These are phyloP conservation scores for Hylomyscus alleni DNA, from an alignment of 2,797 vertebrate genomes.

Conservation along the genomic window DNA sequence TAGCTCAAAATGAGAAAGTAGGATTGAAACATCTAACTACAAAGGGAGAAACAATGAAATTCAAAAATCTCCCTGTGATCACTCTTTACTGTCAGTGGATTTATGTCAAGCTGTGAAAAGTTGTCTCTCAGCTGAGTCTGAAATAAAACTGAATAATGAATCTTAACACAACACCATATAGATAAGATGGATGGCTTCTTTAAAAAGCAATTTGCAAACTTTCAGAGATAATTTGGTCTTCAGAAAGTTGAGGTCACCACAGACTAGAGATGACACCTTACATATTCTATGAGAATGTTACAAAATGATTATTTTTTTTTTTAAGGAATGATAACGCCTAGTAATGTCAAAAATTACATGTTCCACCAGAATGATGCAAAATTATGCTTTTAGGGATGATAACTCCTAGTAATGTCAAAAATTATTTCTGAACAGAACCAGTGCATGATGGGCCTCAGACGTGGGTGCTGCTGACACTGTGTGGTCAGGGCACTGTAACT, in stretches of 20 bases:
- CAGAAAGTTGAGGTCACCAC: slow-evolving; percentile 46
- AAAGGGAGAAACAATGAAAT: slow-evolving; percentile 48
- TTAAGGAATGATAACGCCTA: background rate
- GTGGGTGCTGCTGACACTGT: background rate
- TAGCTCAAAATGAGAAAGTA: slow-evolving; percentile 58
- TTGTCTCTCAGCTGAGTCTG: slow-evolving; percentile 49
- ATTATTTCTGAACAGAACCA: slow-evolving; percentile 55
- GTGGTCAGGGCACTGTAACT: background rate
- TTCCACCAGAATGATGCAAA: slow-evolving; percentile 28
- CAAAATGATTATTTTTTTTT: background rate
- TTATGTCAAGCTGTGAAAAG: slow-evolving; percentile 73
- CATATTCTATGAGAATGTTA: slow-evolving; percentile 8
- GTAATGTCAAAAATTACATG: slow-evolving; percentile 41
- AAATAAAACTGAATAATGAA: slow-evolving; percentile 65
- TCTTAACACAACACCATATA: slow-evolving; percentile 63
- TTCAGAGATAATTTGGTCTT: slow-evolving; percentile 61
- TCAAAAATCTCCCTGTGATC: slow-evolving; percentile 29
- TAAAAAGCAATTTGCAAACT: slow-evolving; percentile 66
- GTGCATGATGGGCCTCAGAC: background rate
- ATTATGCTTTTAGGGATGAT: background rate
- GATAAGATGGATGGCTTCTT: slow-evolving; percentile 58
- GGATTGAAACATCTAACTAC: slow-evolving; percentile 18
- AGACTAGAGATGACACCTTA: slow-evolving; percentile 31
- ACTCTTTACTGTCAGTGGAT: slow-evolving; percentile 54
- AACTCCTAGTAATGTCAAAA: slow-evolving; percentile 19